These are phyloP conservation scores for Lophotis ruficrista DNA, from an alignment of 2,113 vertebrate genomes.

Conservation along the genomic window DNA sequence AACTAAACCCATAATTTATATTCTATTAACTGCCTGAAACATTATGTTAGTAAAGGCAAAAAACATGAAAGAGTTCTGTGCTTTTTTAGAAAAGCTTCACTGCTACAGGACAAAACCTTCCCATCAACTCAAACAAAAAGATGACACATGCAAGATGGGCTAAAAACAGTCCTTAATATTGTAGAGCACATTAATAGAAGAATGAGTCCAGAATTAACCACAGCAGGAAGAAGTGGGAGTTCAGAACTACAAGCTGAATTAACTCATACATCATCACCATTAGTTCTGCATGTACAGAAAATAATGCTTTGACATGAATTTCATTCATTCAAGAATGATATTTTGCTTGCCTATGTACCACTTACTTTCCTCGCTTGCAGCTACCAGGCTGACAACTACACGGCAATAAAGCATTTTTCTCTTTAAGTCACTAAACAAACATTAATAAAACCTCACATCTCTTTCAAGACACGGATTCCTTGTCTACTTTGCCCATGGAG, in stretches of 20 bases:
- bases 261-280: constrained; percentile 7
- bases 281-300: neutral
- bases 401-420: neutral
- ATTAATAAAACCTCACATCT: neutral
- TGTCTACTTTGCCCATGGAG: neutral
- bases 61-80: neutral
- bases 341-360: neutral
- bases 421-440: neutral
- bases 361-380: neutral
- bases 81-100: neutral
- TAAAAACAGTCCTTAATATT: constrained; percentile 14
- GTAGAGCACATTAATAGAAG: constrained; percentile 29
- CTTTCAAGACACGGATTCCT: neutral
- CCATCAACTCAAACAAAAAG: constrained; percentile 9
- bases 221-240: constrained; percentile 51
- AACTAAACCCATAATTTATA: neutral
- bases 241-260: constrained; percentile 19
- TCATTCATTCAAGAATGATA: neutral
- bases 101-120: neutral
- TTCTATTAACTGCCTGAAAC: neutral
- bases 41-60: neutral
- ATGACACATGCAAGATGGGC: neutral
- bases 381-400: neutral
- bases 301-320: constrained; percentile 8
- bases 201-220: constrained; percentile 42